phyloP scores from a whole-genome alignment of 2,888 invertebrate species.

The Daptonema setosum region DNA sequence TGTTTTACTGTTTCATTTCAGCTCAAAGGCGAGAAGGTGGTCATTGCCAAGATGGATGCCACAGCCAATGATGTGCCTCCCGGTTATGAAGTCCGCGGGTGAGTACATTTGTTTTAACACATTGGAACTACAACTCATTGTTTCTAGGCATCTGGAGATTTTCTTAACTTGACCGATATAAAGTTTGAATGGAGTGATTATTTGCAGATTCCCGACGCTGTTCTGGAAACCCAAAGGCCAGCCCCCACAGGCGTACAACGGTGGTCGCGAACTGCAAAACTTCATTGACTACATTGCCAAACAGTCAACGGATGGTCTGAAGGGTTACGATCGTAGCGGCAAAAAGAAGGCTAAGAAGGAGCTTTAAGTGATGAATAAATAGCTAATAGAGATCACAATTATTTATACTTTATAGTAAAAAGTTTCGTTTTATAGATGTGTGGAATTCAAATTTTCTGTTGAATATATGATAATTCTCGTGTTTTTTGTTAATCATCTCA shows the following conservation, averaged over 20 bases:
- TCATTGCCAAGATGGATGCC: slow-evolving; percentile 90
- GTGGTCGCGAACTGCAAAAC: slow-evolving; percentile 74
- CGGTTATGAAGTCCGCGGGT: slow-evolving; percentile 67
- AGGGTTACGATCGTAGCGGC: slow-evolving; percentile 65
- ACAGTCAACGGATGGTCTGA: slow-evolving; percentile 65
- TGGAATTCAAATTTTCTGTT: neutral
- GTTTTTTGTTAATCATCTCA: neutral
- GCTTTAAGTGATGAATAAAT: slow-evolving; percentile 18
- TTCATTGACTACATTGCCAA: slow-evolving; percentile 81
- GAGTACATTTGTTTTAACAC: slow-evolving; percentile 11
- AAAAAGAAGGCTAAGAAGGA: slow-evolving; percentile 36
- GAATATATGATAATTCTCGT: neutral
- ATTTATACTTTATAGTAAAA: neutral
- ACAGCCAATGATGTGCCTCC: slow-evolving; percentile 91
- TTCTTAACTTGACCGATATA: neutral
- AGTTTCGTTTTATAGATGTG: neutral
- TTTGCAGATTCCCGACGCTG: slow-evolving; percentile 66
- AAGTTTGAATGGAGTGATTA: neutral
- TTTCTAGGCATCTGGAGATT: too few relatives aligned
- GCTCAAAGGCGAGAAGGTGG: slow-evolving; percentile 56
- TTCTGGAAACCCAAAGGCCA: slow-evolving; percentile 64
- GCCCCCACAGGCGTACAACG: slow-evolving; percentile 38
- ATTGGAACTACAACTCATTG: neutral
- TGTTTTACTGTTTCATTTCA: slow-evolving; percentile 25
- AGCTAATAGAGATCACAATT: neutral